Base-by-base conservation (phyloP, 2,888 invertebrate species). In the Callyntrura guangdongensis region DNA sequence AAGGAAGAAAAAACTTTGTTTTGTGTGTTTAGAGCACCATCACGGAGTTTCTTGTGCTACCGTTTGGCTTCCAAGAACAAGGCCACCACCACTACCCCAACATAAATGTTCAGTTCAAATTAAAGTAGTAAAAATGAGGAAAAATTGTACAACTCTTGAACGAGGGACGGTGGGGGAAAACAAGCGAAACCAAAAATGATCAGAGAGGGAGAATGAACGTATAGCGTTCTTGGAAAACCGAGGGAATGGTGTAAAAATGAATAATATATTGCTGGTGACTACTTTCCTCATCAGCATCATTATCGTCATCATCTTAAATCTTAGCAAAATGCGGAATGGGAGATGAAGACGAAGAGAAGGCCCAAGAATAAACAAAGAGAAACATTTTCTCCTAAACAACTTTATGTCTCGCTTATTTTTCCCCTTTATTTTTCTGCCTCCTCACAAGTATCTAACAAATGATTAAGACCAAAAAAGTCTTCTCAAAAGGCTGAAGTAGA, bases 251-350 rank as follows among this genome's bases (percentile, higher is more conserved):
- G 77, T 77, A 53, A 53, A 77, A 77, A 77, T 77, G 77, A 77
- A 77, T 36, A 36, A 36, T 53, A 74, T 74, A 77, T 53, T 53
- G 53, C 49, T 74, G 49, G 53, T 77, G 25, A 53, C 53, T 77
- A 25, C 25, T 77, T 77, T 77, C 53, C 25, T 77, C 77, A 77
- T 77, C 53, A 77, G 20, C 83, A 17, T 84, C 72, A 84, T 84
- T 72, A 53, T 84, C 45, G 14, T 61, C 82, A 53, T 53, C 49
- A 72, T 84, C 72, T 17, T 53, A 36, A 53, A 69, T 22, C 72
- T 69, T 84, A n/a, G 36, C 25, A 69, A 22, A 53, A 53, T 11
- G 14, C 11, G 53, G 14, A 53, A 9, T 53, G 36, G 36, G 36
- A 36, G 36, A 4, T 36, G 36, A 36, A 53, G 53, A 53, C 11